Conservation (phyloP, 2,888 invertebrate genomes). For the Limnephilus auricula region DNA sequence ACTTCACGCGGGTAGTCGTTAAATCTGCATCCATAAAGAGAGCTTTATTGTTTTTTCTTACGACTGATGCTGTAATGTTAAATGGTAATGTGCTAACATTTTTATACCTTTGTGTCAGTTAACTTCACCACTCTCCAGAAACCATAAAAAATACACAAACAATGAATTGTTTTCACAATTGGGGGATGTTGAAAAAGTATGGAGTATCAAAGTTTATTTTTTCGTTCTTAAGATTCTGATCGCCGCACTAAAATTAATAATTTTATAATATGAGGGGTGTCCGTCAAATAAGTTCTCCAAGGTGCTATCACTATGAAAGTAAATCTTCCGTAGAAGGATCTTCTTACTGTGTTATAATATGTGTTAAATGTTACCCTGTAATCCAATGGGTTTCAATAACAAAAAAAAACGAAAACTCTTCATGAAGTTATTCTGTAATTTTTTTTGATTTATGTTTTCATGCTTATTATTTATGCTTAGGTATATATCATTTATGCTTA, state of each 20-base stretch:
- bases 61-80: not conserved
- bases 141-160: not conserved
- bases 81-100: not conserved
- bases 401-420: no score
- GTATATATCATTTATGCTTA: no score
- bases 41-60: not conserved
- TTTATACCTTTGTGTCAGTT: not conserved
- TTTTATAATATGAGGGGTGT: not conserved
- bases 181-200: no score
- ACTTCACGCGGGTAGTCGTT: not conserved
- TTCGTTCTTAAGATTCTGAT: not conserved
- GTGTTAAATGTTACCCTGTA: no score
- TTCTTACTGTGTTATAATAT: not conserved
- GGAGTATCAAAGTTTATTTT: not conserved
- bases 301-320: no score
- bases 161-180: not conserved
- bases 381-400: no score
- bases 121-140: not conserved
- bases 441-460: no score
- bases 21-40: not conserved
- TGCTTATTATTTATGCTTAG: no score
- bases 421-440: no score
- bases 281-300: no score
- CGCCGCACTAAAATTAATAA: not conserved
- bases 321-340: not conserved